Conservation (phyloP, 2,888 invertebrate species). For the Metacarcinus magister region DNA sequence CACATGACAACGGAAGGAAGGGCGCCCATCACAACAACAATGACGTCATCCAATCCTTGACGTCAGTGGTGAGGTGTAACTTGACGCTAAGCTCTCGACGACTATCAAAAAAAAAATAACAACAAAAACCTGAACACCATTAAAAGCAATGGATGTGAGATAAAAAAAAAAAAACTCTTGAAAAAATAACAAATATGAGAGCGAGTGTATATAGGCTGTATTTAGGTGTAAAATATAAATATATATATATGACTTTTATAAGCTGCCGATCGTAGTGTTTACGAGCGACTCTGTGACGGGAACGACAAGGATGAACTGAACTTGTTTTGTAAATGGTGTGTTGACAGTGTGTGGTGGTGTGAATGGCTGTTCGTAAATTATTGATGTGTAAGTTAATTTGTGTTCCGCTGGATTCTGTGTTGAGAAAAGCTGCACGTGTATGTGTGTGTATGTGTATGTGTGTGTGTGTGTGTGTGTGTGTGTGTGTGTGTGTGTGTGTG, state of each 20-base stretch:
- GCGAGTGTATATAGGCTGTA: background rate
- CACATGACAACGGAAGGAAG: background rate
- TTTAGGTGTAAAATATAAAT: background rate
- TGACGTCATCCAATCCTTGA: background rate
- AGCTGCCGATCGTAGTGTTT: background rate
- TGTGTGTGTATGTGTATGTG: background rate
- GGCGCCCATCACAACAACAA: background rate
- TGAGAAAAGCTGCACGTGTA: background rate
- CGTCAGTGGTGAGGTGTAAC: background rate
- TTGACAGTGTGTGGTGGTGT: background rate
- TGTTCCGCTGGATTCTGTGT: background rate
- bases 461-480: conserved; percentile 33
- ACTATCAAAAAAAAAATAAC: background rate
- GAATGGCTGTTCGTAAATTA: background rate
- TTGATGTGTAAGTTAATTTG: conserved; percentile 29
- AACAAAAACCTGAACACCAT: background rate
- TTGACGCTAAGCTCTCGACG: background rate
- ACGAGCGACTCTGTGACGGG: background rate
- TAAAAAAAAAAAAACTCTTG: background rate
- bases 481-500: conserved; percentile 45
- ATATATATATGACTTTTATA: conserved; percentile 41
- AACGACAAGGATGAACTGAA: background rate
- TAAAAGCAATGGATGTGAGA: background rate
- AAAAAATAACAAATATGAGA: background rate
- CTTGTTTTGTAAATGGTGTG: background rate